Evolutionary conservation across 2,113 vertebrate genomes (phyloP).

Genomic region (Anoura caudifer): DNA sequence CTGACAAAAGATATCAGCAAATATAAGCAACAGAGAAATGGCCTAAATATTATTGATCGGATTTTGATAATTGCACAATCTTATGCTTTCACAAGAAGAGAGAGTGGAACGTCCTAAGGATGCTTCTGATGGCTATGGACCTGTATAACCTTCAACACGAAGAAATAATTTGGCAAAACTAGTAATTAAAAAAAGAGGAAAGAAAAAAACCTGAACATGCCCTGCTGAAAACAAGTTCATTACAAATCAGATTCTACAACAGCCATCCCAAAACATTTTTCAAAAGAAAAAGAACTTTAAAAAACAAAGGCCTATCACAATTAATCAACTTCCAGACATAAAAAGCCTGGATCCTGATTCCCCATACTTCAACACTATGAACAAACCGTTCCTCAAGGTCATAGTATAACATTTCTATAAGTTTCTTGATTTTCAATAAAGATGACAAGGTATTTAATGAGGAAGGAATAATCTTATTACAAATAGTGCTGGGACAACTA

Average conservation of each 20-base stretch:
- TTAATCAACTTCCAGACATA: background rate
- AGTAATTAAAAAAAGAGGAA: background rate
- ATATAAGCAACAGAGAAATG: no score
- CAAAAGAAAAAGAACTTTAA: background rate
- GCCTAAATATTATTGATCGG: no score
- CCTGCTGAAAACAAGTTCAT: background rate
- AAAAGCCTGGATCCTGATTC: background rate
- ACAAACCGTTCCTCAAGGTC: background rate
- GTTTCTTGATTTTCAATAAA: background rate
- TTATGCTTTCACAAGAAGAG: background rate
- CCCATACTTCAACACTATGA: background rate
- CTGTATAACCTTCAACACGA: background rate
- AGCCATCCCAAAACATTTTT: no score
- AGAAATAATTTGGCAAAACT: background rate
- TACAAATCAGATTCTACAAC: no score
- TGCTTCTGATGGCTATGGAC: background rate
- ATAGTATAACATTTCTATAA: background rate
- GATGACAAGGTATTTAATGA: background rate
- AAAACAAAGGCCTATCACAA: background rate
- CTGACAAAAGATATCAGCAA: no score
- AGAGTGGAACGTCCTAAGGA: background rate
- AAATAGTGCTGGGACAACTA: background rate
- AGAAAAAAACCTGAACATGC: background rate
- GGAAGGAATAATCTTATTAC: background rate
- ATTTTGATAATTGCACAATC: no score